Base-by-base conservation (phyloP, 2,113 vertebrate genomes). In the Bos indicus region DNA sequence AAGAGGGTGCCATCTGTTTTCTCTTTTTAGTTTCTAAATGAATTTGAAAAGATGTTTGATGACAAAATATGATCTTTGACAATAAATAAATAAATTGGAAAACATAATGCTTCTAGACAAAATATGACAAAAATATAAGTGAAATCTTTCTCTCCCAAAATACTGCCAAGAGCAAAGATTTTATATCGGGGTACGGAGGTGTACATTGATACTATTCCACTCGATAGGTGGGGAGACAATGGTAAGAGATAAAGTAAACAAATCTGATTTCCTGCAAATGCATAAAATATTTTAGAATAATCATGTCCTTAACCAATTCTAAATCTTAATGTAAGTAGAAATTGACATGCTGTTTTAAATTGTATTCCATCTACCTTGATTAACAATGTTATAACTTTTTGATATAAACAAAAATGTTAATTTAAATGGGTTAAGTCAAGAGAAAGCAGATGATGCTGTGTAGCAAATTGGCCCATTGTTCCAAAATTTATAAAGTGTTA, bases 331-430 rank as follows among this genome's bases (percentile, higher is more conserved):
- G 5, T 46, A 51, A 88, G 51, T 11, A 51, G 60, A 86, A 95
- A 83, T 95, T 77, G 14, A 95, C 92, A 82, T 60, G 30, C 7
- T 71, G 3, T 23, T 92, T 86, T 85, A 14, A 15, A 80, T 23
- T 94, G 9, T n/a, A 60, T 83, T 87, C 26, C 16, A 17, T 71
- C 48, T 90, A 93, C 43, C 30, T 88, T 95, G 28, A 80, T 94
- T 92, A 28, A 86, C 88, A 96, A 97, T 97, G 92, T 93, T 93
- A 57, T 90, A 51, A 95, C 26, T n/a, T 95, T 96, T 78, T 83
- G 4, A 71, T 87, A 83, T 92, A 94, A 95, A 83, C 78, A 95
- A 62, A 85, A 94, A 56, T 71, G 26, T 92, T 93, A 56, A 89
- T 92, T 93, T 60, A 91, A 87, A 78, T 52, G 80, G 87, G 14